These are phyloP conservation scores for Montipora efflorescens DNA, from an alignment of 64 coral and sea anemone genomes.

Conservation along the genomic window DNA sequence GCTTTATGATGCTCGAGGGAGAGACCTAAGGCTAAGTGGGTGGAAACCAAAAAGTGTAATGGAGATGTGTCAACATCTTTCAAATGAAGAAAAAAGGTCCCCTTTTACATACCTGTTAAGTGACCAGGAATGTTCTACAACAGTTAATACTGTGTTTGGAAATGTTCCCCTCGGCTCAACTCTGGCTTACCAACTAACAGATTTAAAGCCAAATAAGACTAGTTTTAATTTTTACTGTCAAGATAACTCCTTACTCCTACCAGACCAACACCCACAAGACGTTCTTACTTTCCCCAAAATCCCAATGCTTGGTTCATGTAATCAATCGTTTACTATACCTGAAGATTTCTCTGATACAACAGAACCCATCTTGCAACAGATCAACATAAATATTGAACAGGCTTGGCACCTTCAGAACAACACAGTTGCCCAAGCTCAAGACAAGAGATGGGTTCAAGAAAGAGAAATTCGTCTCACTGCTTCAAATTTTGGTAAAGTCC, in stretches of 20 bases:
- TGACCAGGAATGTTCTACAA: background rate
- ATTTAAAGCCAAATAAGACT: background rate
- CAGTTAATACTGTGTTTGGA: constrained; percentile 16
- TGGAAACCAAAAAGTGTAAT: constrained; percentile 39
- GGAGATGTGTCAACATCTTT: constrained; percentile 38
- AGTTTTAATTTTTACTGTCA: background rate
- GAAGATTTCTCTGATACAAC: background rate
- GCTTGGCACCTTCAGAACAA: constrained; percentile 14
- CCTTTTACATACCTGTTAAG: constrained; percentile 36
- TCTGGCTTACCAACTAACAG: constrained; percentile 39
- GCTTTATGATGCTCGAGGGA: constrained; percentile 50
- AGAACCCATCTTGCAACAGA: background rate
- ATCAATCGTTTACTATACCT: background rate
- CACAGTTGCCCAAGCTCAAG: constrained; percentile 37
- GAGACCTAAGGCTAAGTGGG: background rate
- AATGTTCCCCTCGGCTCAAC: background rate
- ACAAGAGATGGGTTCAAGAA: constrained; percentile 21
- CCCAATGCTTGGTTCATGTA: background rate
- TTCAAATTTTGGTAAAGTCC: constrained; percentile 28
- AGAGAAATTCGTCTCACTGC: constrained; percentile 5
- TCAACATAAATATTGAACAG: background rate
- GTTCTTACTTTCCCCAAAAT: background rate
- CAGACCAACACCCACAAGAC: background rate
- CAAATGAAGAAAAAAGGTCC: constrained; percentile 15
- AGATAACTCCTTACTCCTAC: background rate